These are phyloP conservation scores for Gonocerus acuteangulatus DNA, from an alignment of 2,888 invertebrate species.

Conservation along the genomic window DNA sequence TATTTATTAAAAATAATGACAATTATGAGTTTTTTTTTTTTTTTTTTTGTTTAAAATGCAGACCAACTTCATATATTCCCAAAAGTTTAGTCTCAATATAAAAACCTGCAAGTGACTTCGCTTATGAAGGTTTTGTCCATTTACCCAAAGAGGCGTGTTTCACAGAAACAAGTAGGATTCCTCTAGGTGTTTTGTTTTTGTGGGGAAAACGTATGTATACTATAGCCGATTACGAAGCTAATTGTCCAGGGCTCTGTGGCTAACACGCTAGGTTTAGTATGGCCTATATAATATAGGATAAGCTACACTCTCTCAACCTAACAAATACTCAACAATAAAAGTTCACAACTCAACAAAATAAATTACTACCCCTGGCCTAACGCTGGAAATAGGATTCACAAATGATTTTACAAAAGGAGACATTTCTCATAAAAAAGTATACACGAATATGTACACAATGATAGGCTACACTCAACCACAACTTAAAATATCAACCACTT, in stretches of 20 bases:
- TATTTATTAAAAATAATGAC: no score
- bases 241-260: slow-evolving; percentile 1
- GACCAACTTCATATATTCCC: background rate
- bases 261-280: slow-evolving; percentile 26
- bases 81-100: background rate
- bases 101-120: background rate
- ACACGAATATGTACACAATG: slow-evolving; percentile 32
- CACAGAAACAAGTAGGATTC: slow-evolving; percentile 18
- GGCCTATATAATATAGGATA: slow-evolving; percentile 34
- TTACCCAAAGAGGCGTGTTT: slow-evolving; percentile 8
- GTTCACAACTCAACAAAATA: slow-evolving; percentile 31
- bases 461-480: slow-evolving; percentile 16
- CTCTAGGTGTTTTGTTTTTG: background rate
- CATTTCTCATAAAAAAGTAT: slow-evolving; percentile 25
- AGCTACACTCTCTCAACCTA: slow-evolving; percentile 23
- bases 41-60: no score
- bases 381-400: slow-evolving; percentile 23
- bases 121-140: background rate
- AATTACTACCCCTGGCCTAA: slow-evolving; percentile 29
- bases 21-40: no score
- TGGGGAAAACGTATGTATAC: background rate
- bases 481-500: slow-evolving; percentile 16
- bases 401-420: background rate
- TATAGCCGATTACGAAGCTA: background rate
- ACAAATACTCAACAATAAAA: slow-evolving; percentile 26